Evolutionary conservation across 1,140 invertebrate species (phyloP).

Genomic region (Hylaeus anthracinus): DNA sequence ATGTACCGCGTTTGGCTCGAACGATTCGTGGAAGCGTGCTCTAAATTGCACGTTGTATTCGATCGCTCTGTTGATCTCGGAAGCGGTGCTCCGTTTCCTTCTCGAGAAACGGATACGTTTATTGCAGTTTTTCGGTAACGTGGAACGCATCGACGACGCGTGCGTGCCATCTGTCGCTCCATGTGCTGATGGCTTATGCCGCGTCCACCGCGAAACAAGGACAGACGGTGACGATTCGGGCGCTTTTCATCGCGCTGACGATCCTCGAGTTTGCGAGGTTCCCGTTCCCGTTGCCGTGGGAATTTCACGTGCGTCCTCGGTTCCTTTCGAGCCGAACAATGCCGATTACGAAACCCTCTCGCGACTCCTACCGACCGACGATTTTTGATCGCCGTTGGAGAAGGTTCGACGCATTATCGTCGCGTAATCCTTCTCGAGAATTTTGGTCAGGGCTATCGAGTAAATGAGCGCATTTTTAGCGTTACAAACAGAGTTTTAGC

Average conservation of each 20-base stretch:
- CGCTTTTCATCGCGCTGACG: slow-evolving; percentile 25
- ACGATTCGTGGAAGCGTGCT: too few relatives aligned
- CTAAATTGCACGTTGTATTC: too few relatives aligned
- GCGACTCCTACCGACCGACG: slow-evolving; percentile 27
- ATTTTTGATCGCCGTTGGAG: slow-evolving; percentile 30
- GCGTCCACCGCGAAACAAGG: slow-evolving; percentile 7
- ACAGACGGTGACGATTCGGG: slow-evolving; percentile 18
- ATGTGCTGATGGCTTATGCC: slow-evolving; percentile 63
- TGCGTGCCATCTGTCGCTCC: slow-evolving; percentile 74
- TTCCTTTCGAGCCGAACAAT: slow-evolving; percentile 53
- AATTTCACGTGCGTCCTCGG: slow-evolving; percentile 45
- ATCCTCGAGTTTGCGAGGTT: not conserved
- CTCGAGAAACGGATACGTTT: slow-evolving; percentile 18
- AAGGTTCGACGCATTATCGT: not conserved
- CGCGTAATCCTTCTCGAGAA: too few relatives aligned
- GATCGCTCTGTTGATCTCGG: not conserved
- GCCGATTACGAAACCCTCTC: slow-evolving; percentile 45
- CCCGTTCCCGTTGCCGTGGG: slow-evolving; percentile 19
- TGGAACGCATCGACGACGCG: slow-evolving; percentile 47
- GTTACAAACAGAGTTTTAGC: too few relatives aligned
- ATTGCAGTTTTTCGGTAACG: slow-evolving; percentile 1
- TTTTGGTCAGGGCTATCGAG: too few relatives aligned
- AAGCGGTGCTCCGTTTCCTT: not conserved
- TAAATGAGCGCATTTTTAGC: too few relatives aligned
- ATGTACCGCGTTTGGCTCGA: too few relatives aligned